These are phyloP conservation scores for Probaryconus sp. DNA, from an alignment of 1,140 invertebrate species.

Conservation along the genomic window DNA sequence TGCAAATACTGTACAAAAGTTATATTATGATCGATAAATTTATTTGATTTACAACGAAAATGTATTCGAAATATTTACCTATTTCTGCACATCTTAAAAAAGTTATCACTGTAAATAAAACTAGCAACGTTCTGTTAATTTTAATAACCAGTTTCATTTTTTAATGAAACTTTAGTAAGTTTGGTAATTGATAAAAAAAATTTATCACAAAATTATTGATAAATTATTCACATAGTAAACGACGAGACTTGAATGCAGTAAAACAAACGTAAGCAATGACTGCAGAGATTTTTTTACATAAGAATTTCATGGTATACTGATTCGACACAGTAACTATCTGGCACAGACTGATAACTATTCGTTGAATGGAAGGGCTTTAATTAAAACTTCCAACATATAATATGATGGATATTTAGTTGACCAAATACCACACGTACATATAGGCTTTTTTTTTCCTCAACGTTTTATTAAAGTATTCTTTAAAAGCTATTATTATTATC, in stretches of 20 bases:
- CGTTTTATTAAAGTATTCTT: no score
- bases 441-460: no score
- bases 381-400: conserved; percentile 50
- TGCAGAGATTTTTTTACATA: conserved; percentile 2
- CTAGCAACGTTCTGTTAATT: conserved; percentile 6
- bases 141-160: conserved; percentile 11
- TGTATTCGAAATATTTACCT: conserved; percentile 12
- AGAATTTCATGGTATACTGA: conserved; percentile 14
- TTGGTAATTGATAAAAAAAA: no score
- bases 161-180: no score
- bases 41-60: not conserved
- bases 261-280: no score
- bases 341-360: conserved; percentile 41
- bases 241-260: no score
- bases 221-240: not conserved
- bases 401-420: conserved; percentile 19
- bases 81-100: conserved; percentile 19
- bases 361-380: conserved; percentile 48
- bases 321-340: conserved; percentile 32
- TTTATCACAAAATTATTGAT: no score
- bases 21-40: conserved; percentile 1
- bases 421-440: not conserved
- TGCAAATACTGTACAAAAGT: conserved; percentile 52
- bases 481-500: no score
- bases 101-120: conserved; percentile 20